Percentiles rank a stretch among this genome's conserved stretches.
Evolutionary conservation across 2,888 invertebrate species (phyloP).

Genomic region (Lycocerus yunnanus): DNA sequence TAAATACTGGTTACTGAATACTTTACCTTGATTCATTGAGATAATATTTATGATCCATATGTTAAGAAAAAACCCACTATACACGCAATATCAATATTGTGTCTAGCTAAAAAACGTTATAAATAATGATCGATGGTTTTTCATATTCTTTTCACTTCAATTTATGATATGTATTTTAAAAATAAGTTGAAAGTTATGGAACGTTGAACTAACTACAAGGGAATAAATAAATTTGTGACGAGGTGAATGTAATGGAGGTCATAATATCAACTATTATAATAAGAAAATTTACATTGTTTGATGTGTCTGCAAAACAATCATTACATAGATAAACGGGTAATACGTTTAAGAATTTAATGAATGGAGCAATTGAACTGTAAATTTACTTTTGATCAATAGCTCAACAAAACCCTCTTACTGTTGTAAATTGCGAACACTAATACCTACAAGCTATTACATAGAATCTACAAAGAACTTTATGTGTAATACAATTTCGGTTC

Average conservation of each 20-base stretch:
- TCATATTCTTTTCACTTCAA: neutral
- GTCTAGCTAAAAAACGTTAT: neutral
- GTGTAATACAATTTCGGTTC: neutral
- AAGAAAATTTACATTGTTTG: neutral
- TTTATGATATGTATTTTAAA: neutral
- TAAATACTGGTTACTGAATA: neutral
- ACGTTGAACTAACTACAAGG: neutral
- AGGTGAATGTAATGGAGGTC: neutral
- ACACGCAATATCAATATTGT: neutral
- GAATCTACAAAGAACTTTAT: slow-evolving; percentile 6
- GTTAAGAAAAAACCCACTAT: neutral
- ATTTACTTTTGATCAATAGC: slow-evolving; percentile 33
- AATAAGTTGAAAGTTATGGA: neutral
- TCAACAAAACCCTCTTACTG: slow-evolving; percentile 24
- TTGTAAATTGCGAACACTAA: slow-evolving; percentile 14
- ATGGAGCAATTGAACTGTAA: slow-evolving; percentile 28
- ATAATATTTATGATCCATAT: neutral
- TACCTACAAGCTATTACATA: slow-evolving; percentile 22
- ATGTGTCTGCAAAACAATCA: neutral
- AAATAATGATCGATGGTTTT: neutral
- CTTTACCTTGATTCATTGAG: neutral
- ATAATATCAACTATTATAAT: neutral
- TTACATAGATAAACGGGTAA: neutral
- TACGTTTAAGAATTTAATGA: slow-evolving; percentile 27
- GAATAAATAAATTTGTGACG: neutral